Percentiles rank a stretch among this genome's conserved stretches.
phyloP scores from a whole-genome alignment of 2,113 vertebrate genomes.

The Gymnogyps californianus region DNA sequence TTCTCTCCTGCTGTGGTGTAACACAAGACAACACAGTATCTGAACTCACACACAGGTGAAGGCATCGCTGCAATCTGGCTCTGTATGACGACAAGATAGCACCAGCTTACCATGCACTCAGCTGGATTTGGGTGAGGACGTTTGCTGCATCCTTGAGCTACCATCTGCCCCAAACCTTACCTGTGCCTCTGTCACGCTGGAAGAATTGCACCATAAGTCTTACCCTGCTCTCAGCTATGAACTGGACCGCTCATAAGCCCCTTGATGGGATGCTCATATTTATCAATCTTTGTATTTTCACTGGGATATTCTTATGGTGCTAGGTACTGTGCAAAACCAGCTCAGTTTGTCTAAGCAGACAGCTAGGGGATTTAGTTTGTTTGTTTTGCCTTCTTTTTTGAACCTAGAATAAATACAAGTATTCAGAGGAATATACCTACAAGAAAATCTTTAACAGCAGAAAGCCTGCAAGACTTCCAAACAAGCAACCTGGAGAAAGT shows the following conservation, averaged over 20 bases:
- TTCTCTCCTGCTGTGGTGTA: background rate
- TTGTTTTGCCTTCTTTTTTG: background rate
- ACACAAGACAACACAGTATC: background rate
- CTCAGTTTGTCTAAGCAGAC: background rate
- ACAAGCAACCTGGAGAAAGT: background rate
- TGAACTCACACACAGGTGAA: background rate
- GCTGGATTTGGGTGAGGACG: fast-evolving
- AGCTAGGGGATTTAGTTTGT: background rate
- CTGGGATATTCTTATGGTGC: background rate
- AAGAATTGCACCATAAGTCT: background rate
- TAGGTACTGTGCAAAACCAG: background rate
- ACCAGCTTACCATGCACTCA: background rate
- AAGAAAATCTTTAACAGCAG: background rate
- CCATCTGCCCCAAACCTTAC: background rate
- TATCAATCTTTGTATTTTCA: background rate
- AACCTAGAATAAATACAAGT: background rate
- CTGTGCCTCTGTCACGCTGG: background rate
- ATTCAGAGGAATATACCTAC: background rate
- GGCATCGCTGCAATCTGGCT: background rate
- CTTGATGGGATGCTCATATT: background rate
- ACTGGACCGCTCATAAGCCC: background rate
- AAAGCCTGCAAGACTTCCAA: background rate
- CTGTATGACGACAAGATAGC: background rate
- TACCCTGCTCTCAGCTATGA: background rate
- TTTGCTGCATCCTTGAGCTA: background rate